phyloP scores from a whole-genome alignment of 2,797 vertebrate species.

The Phalanger gymnotis region DNA sequence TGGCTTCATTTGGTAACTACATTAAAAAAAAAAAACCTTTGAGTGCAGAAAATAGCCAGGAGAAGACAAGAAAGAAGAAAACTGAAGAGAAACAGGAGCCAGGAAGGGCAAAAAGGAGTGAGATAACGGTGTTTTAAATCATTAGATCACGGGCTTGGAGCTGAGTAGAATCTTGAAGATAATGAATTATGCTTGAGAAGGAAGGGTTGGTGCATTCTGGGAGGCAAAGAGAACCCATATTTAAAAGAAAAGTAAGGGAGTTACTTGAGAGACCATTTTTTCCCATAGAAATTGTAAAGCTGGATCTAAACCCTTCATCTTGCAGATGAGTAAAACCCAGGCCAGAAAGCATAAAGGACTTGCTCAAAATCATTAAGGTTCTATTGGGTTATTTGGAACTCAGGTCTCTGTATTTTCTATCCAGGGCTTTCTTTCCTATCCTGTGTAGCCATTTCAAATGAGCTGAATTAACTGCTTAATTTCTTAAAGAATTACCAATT shows the following conservation, averaged over 20 bases:
- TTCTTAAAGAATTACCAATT: no score
- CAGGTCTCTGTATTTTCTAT: no score
- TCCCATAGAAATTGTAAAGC: no score
- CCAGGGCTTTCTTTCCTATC: no score
- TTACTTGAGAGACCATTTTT: no score
- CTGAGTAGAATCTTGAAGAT: background rate
- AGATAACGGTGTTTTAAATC: background rate
- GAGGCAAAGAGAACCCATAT: background rate
- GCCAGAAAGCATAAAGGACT: no score
- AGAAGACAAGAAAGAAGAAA: background rate
- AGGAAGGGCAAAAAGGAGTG: background rate
- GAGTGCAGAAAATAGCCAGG: background rate
- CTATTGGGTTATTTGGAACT: no score
- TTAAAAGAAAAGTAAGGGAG: constrained; percentile 19
- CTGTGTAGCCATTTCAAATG: no score
- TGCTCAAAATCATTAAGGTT: no score
- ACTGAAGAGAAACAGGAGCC: background rate
- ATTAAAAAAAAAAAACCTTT: background rate
- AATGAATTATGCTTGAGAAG: background rate
- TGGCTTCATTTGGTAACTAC: background rate
- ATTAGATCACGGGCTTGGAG: background rate
- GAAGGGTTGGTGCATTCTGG: background rate
- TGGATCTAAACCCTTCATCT: no score
- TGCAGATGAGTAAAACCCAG: no score
- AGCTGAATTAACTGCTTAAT: no score